Evolutionary conservation across 2,113 vertebrate genomes (phyloP), one percentile per base, ranked within the genome.

Genomic region (Cyrtonyx montezumae): DNA sequence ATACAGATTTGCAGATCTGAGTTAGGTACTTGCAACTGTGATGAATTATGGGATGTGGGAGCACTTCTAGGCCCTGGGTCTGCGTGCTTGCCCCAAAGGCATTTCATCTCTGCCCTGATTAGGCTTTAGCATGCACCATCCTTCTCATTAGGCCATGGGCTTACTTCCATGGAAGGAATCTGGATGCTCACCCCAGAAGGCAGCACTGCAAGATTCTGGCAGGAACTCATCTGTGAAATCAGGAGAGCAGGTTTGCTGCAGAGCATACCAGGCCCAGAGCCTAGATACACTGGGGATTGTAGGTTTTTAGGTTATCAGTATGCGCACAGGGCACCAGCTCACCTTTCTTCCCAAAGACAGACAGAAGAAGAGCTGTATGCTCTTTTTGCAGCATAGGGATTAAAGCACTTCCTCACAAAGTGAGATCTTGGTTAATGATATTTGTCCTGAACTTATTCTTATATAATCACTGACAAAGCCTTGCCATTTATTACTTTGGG

Each of bases 31-130:
- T 87, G 26, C 9, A 56, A 8, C 25, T 46, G 15, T 49, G 22
- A 30, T 91, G 21, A 81, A 15, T 49, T 67, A 37, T 13, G 51
- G 22, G 34, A 5, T 5, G 6, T n/a, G 30, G 22, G 23, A 68
- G 13, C 13, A 28, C 40, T 59, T 84, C 12, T 59, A 3, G 30
- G 11, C 58, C 30, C 20, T 73, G 11, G 10, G 4, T 49, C 34
- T n/a, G 61, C 17, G 19, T 6, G 1, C 2, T 0, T 4, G 1
- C n/a, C 20, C 62, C 58, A 87, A 28, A 56, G 25, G 19, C 23
- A 40, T 43, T 36, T 59, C 7, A 13, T 62, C 26, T 78, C 63
- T 68, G 20, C 73, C n/a, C 11, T 76, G 4, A 51, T 84, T 28
- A 58, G 43, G 46, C 8, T 53, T 71, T 18, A 46, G 26, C 15